Evolutionary conservation across 1,140 invertebrate species (phyloP), one percentile per base, ranked within the genome.

Genomic region (Trinorchestia longiramus): DNA sequence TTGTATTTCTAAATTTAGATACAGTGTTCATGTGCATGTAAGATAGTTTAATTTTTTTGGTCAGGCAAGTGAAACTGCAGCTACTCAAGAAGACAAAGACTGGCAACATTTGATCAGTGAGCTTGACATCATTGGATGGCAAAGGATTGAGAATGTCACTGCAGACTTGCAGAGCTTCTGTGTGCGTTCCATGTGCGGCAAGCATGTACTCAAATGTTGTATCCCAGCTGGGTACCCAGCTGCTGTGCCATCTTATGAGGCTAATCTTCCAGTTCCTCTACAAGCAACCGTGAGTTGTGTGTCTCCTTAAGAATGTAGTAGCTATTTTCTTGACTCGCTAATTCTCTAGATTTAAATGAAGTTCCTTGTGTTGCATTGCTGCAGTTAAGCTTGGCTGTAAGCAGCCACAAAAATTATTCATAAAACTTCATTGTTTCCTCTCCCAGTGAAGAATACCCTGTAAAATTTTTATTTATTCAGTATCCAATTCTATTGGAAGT

Each of bases 71-170:
- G 62, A 77, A 77, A 77, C 11, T 77, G 3, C 62, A 23, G 28
- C 62, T 23, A 36, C 62, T 36, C 11, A 15, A 23, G 8, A 53
- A 53, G 62, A 77, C 62, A 77, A 90, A 90, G 43, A 90, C 88
- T 90, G 88, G 88, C 8, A 41, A 90, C 43, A 42, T 47, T 47
- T 94, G 11, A 43, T 94, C 3, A 45, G 40, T 45, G 92, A 94
- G 44, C 44, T 94, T 94, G 43, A 94, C 6, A 43, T 45, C 41
- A 94, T 94, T 47, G 92, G 92, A 11, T 94, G 92, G 92, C 41
- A 94, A n/a, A 43, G 44, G 15, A 94, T 94, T 94, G 44, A 94
- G 36, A n/a, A 94, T 45, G 17, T 94, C 4, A 19, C 92, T 45
- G 19, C 43, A 11, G 92, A 94, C 92, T 23, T 94, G 44, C 4